phyloP scores from a whole-genome alignment of 2,888 invertebrate species.

The Thymelicus acteon region DNA sequence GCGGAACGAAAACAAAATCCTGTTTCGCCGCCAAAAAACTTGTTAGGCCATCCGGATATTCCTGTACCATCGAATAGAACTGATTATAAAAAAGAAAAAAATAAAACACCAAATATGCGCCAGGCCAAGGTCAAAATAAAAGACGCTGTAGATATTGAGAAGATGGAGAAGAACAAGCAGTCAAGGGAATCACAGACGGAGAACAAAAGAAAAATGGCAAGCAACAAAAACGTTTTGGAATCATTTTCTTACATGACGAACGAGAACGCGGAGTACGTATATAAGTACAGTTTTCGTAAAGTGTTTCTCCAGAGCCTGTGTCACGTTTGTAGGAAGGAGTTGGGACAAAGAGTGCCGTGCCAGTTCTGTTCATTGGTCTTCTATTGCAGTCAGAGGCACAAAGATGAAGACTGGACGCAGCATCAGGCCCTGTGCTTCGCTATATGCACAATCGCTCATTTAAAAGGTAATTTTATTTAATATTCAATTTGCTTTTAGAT shows the following conservation, averaged over 20 bases:
- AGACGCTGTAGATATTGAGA: slow-evolving; percentile 65
- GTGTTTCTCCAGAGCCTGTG: slow-evolving; percentile 87
- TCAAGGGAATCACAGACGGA: slow-evolving; percentile 69
- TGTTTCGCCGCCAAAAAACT: slow-evolving; percentile 82
- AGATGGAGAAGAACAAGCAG: slow-evolving; percentile 44
- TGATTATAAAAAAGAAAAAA: slow-evolving; percentile 80
- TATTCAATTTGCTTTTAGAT: not conserved
- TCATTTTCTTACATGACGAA: slow-evolving; percentile 68
- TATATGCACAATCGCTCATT: slow-evolving; percentile 83
- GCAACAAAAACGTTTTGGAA: slow-evolving; percentile 53
- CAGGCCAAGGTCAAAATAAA: slow-evolving; percentile 76
- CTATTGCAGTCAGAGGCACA: slow-evolving; percentile 87
- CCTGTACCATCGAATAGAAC: slow-evolving; percentile 82
- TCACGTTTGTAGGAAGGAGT: slow-evolving; percentile 74
- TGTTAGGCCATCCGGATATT: slow-evolving; percentile 80
- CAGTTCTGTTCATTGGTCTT: slow-evolving; percentile 85
- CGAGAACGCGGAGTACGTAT: slow-evolving; percentile 85
- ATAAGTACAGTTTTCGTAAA: slow-evolving; percentile 87
- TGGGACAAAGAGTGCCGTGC: slow-evolving; percentile 66
- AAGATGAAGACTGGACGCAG: slow-evolving; percentile 81
- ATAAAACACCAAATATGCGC: slow-evolving; percentile 72
- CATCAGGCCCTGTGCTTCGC: slow-evolving; percentile 87
- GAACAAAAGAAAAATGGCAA: slow-evolving; percentile 53
- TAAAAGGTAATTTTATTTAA: slow-evolving; percentile 69
- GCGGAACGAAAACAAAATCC: slow-evolving; percentile 55